Base-by-base conservation (phyloP, 2,113 vertebrate species). In the Polypterus bichir region DNA sequence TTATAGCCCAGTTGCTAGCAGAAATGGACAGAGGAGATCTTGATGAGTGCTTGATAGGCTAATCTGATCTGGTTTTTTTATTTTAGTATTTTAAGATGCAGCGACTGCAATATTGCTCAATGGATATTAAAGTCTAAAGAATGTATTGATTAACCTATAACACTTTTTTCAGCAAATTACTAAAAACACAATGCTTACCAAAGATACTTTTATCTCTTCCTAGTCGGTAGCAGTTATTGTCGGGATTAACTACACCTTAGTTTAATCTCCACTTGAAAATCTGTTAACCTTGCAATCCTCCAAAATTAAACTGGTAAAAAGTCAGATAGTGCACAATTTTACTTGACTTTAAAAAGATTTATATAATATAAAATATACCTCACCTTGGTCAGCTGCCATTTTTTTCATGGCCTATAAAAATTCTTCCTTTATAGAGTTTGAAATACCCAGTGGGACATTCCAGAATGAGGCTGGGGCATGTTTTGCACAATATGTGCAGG, bases 151-250 rank as follows among this genome's bases (percentile, higher is more conserved):
- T n/a, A n/a, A n/a, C 58, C n/a, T 66, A 56, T 52, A 46, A 9
- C 53, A 63, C 63, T 69, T 68, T 75, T 74, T 74, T 65, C 76
- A n/a, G n/a, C n/a, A n/a, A n/a, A n/a, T n/a, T 65, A 61, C 70
- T 57, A 60, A 64, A 68, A 71, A 62, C 57, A 73, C 65, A 72
- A 72, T 73, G 66, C 71, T 63, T 68, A 74, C 73, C 76, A 65
- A 73, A 65, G 74, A 64, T 81, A 78, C 76, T 64, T 54, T 55
- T 75, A 67, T 72, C 78, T 78, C 80, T 80, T 68, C 66, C 71
- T 72, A 66, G 68, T 65, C 77, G 71, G 72, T 77, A 78, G 70
- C 73, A 78, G 69, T 73, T 72, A 73, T 62, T 76, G 70, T 64
- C 68, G 71, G 69, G 70, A 73, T 73, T 63, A 74, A 75, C 70